Evolutionary conservation across 2,888 invertebrate genomes (phyloP), one percentile per base, ranked within the genome.

Genomic region (Leucophenga montana): DNA sequence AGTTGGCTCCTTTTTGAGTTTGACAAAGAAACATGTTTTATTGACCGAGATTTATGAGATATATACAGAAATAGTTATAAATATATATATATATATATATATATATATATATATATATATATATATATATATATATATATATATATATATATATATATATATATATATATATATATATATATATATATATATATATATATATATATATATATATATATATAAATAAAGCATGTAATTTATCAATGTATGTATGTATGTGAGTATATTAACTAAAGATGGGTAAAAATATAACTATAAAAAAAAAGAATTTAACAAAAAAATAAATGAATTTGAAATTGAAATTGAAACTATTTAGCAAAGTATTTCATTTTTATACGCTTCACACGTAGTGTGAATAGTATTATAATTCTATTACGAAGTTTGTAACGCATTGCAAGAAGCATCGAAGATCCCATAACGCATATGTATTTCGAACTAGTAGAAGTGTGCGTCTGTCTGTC

Each of bases 221-320:
- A 56, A n/a, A n/a, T n/a, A n/a, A n/a, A n/a, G n/a, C n/a, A n/a
- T 22, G 56, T 56, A 56, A 22, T 22, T 56, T 56, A 56, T 56
- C 11, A 54, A 54, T 56, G 27, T 56, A 5, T 56, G 22, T 56
- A 27, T 56, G 56, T 56, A n/a, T n/a, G 56, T 2, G 39, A 22
- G 11, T n/a, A 22, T 56, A 56, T 56, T 27, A 56, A 20, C 56
- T 56, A 56, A 20, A 27, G 14, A 27, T 56, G 27, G 22, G 8
- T 22, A 56, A 56, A 56, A 56, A 56, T 46, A 46, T 2, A 46
- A 46, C 46, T 27, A 3, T 27, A 39, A 39, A 39, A 39, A 39
- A 39, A 39, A 39, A 5, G 39, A 39, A 39, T 39, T 39, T 39
- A 39, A 39, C 8, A 39, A 39, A 39, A 27, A 27, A 27, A 27